These are phyloP conservation scores for Psammodynastes pulverulentus DNA, from an alignment of 2,113 vertebrate species.

Conservation along the genomic window DNA sequence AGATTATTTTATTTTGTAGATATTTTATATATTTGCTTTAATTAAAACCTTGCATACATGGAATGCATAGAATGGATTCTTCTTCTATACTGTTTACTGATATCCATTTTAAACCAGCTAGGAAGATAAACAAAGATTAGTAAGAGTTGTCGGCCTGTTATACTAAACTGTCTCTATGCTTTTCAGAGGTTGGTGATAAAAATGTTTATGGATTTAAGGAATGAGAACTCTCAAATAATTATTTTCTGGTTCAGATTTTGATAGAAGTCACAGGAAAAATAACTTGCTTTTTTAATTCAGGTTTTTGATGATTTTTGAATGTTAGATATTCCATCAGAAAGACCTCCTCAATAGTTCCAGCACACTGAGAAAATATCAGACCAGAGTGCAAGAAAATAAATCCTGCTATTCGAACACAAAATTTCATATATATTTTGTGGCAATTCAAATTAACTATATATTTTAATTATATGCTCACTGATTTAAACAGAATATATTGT, in stretches of 20 bases:
- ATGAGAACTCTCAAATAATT: neutral
- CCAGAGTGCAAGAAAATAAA: neutral
- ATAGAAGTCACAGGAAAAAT: neutral
- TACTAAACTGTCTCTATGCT: neutral
- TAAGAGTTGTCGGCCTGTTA: neutral
- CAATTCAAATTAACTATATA: neutral
- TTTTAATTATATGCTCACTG: neutral
- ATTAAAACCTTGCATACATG: neutral
- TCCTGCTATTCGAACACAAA: neutral
- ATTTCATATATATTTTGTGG: neutral
- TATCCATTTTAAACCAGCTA: neutral
- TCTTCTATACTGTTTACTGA: neutral
- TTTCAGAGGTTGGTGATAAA: neutral
- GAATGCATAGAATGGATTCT: neutral
- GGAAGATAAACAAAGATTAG: neutral
- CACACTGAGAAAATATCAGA: neutral
- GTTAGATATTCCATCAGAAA: neutral
- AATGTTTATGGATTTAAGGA: neutral
- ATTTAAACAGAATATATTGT: neutral
- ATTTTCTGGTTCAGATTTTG: neutral
- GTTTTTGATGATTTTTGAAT: neutral
- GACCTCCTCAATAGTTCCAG: neutral
- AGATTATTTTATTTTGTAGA: neutral
- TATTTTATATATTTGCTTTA: neutral
- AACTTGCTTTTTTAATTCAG: neutral